phyloP scores from a whole-genome alignment of 2,888 invertebrate species.

The Rotaria socialis region DNA sequence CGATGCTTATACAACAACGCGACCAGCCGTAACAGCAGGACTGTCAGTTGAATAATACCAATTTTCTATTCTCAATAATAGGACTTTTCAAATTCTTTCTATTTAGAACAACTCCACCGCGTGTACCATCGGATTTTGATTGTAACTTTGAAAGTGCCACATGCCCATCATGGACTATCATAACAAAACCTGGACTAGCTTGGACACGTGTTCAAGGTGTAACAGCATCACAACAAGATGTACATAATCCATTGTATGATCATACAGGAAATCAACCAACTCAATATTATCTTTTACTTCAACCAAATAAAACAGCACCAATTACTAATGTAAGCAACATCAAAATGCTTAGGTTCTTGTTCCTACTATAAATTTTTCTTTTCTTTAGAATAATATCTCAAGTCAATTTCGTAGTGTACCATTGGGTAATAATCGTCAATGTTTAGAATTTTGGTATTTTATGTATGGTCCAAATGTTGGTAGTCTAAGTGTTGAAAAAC shows the following conservation, averaged over 20 bases:
- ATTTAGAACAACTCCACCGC: slow-evolving; percentile 12
- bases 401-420: neutral
- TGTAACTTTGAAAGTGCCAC: slow-evolving; percentile 43
- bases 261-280: neutral
- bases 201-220: neutral
- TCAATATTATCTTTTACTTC: neutral
- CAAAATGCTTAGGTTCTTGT: neutral
- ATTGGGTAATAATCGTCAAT: slow-evolving; percentile 46
- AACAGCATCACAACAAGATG: neutral
- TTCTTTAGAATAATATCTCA: neutral
- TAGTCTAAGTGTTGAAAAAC: slow-evolving; percentile 49
- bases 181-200: neutral
- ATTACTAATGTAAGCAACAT: neutral
- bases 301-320: neutral
- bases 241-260: slow-evolving; percentile 3
- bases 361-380: neutral
- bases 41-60: neutral
- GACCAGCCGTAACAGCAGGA: neutral
- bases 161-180: slow-evolving; percentile 32
- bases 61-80: neutral
- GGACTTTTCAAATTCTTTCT: neutral
- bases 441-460: slow-evolving; percentile 55
- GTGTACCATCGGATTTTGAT: neutral
- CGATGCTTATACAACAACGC: neutral
- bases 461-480: slow-evolving; percentile 53